Base-by-base conservation (phyloP, 1,140 invertebrate genomes). In the Oncopeltus fasciatus region DNA sequence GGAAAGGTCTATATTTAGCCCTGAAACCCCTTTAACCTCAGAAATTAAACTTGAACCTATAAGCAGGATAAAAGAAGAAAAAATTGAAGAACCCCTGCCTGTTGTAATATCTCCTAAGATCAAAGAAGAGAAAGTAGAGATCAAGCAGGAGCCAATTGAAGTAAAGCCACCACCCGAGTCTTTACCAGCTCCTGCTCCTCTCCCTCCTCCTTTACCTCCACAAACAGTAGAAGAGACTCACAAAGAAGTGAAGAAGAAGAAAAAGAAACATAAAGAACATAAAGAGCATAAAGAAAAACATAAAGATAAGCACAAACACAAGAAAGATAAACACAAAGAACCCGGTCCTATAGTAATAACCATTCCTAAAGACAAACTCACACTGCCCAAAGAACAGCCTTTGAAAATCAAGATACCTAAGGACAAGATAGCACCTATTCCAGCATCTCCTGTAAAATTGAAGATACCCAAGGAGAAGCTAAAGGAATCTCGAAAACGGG, bases 281-380 rank as follows among this genome's bases (percentile, higher is more conserved):
- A 49, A 61, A 21, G 60, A 65, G 53, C 47, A 65, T 38, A 61
- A 65, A 53, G 51, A 65, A 18, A 59, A 62, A 18, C 59, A 65
- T 28, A 65, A 65, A 53, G 62, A 63, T n/a, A 63, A 63, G 56
- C 64, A 65, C 29, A 65, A 62, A 59, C 64, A 65, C 24, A 65
- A 65, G 43, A 65, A 65, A 27, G 59, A 65, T 21, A 65, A 61
- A 56, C 38, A 51, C 27, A 61, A 57, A 21, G 64, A 65, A 20
- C 60, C 64, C 8, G 64, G 60, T 21, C 64, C 64, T 18, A 65
- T 65, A 21, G 60, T 61, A 3, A 65, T 65, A 11, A 65, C 64
- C 2, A 65, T 65, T 14, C 64, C 64, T 3, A 65, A 65, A 29
- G 64, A 65, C 1, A 65, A 65, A 44, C 20, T 65, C 2, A 62